Percentiles rank a stretch among this genome's conserved stretches.
phyloP scores from a whole-genome alignment of 2,888 invertebrate genomes.

The Melieria picta region DNA sequence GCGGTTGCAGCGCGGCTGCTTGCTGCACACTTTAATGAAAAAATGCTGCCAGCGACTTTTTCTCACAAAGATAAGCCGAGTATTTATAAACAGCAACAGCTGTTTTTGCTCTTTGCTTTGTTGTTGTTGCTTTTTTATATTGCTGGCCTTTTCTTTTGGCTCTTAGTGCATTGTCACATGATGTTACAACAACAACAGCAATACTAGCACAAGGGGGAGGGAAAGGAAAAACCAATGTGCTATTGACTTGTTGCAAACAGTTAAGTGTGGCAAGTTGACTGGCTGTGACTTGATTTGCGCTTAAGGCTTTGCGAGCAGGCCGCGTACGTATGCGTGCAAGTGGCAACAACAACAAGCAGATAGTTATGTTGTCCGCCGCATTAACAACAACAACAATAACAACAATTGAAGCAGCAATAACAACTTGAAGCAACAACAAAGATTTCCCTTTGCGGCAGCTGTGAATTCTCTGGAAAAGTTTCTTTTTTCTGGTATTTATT shows the following conservation, averaged over 20 bases:
- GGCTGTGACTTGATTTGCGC: background rate
- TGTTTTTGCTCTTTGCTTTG: background rate
- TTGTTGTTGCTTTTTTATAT: background rate
- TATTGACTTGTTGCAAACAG: slow-evolving; percentile 5
- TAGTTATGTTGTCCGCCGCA: background rate
- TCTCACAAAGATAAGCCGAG: background rate
- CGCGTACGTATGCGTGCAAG: no score
- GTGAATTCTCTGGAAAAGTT: background rate
- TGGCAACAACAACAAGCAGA: no score
- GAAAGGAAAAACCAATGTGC: background rate
- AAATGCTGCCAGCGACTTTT: background rate
- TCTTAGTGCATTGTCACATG: background rate
- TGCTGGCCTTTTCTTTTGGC: background rate
- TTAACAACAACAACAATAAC: slow-evolving; percentile 1
- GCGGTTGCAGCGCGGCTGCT: slow-evolving; percentile 32
- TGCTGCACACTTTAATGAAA: background rate
- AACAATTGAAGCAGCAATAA: background rate
- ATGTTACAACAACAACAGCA: slow-evolving; percentile 3
- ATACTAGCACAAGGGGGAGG: background rate
- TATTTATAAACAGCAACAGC: slow-evolving; percentile 2
- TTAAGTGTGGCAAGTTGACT: background rate
- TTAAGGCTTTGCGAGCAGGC: background rate
- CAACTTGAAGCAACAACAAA: background rate
- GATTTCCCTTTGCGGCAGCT: background rate
- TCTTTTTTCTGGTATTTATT: background rate